These are phyloP conservation scores for Anabas testudineus DNA, from an alignment of 2,797 vertebrate species.

Conservation along the genomic window DNA sequence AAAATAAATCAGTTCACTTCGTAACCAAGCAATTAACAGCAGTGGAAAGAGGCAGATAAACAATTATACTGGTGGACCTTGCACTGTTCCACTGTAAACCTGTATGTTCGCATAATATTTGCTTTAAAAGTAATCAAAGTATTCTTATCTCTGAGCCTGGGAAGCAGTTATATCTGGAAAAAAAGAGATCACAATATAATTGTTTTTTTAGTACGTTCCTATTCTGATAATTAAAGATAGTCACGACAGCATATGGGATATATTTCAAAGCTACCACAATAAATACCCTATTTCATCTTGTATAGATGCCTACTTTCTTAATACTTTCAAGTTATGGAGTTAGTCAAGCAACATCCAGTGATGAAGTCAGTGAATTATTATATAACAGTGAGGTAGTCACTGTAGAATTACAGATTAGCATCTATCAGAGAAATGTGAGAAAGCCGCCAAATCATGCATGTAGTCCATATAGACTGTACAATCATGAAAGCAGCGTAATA, in stretches of 20 bases:
- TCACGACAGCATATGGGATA: too few species aligned
- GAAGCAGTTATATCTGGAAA: not conserved
- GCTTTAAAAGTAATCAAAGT: too few species aligned
- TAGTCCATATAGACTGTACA: not conserved
- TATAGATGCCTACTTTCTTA: not conserved
- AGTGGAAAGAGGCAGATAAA: not conserved
- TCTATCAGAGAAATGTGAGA: too few species aligned
- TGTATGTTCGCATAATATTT: not conserved
- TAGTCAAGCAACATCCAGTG: not conserved
- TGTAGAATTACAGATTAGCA: constrained; percentile 9
- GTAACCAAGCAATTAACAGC: not conserved
- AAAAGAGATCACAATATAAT: too few species aligned
- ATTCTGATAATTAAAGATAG: too few species aligned
- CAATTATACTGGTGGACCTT: constrained; percentile 12
- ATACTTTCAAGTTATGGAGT: not conserved
- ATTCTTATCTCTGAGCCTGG: constrained; percentile 2
- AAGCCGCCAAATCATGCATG: not conserved
- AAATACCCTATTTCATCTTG: too few species aligned
- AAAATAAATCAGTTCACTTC: not conserved
- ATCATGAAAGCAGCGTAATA: not conserved
- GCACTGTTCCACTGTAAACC: constrained; percentile 6
- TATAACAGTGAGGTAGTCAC: not conserved
- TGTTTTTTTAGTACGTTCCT: too few species aligned
- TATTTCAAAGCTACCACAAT: too few species aligned
- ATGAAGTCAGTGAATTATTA: not conserved